Evolutionary conservation across 2,888 invertebrate species (phyloP).

Genomic region (Cyrtodaria siliqua): DNA sequence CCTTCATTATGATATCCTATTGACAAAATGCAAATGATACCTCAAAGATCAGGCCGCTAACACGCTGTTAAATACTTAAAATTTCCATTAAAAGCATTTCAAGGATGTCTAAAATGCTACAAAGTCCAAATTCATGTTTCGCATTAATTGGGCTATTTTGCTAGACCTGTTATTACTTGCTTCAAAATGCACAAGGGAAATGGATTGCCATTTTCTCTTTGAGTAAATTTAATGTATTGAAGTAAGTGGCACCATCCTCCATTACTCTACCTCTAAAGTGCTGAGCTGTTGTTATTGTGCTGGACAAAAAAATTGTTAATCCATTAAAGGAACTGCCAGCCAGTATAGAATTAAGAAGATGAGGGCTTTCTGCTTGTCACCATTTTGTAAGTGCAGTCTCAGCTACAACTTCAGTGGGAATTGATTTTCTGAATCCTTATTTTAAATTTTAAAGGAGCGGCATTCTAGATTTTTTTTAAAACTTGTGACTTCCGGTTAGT

Average conservation of each 20-base stretch:
- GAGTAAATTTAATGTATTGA: constrained; percentile 41
- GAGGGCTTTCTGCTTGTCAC: too few species aligned
- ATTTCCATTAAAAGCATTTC: constrained; percentile 61
- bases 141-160: constrained; percentile 56
- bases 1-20: constrained; percentile 57
- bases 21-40: constrained; percentile 65
- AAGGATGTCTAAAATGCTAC: constrained; percentile 14
- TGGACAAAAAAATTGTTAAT: constrained; percentile 26
- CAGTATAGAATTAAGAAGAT: too few species aligned
- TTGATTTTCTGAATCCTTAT: too few species aligned
- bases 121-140: constrained; percentile 57
- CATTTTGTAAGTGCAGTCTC: too few species aligned
- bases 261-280: constrained; percentile 32
- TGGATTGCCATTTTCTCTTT: constrained; percentile 29
- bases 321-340: constrained; percentile 17
- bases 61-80: constrained; percentile 56
- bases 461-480: too few species aligned
- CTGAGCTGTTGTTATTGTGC: constrained; percentile 26
- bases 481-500: too few species aligned
- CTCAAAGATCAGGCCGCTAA: constrained; percentile 42
- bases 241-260: constrained; percentile 42
- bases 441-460: too few species aligned
- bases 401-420: too few species aligned
- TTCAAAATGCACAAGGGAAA: constrained; percentile 32
- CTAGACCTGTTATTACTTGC: constrained; percentile 20